Evolutionary conservation across 2,888 invertebrate genomes (phyloP), one percentile per base, ranked within the genome.

Genomic region (Kuschelorhynchus macadamiae): DNA sequence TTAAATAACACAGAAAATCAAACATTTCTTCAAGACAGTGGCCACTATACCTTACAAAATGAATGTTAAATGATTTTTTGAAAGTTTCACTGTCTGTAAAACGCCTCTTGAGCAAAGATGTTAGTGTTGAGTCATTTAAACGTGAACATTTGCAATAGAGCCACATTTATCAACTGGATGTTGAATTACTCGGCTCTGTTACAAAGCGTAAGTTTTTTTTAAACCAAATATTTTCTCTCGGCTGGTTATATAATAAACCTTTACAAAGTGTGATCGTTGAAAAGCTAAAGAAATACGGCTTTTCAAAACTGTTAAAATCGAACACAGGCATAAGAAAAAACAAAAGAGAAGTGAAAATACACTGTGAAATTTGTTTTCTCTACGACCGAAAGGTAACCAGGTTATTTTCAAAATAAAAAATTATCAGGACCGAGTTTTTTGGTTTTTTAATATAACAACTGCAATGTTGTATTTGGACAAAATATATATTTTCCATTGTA

Each of bases 91-190:
- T 33, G 18, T 17, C 18, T 20, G 32, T 14, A 46, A 44, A 42
- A 44, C 32, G 44, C 30, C 18, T 56, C 32, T 16, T 18, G 50
- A 60, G 50, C 41, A n/a, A n/a, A n/a, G n/a, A n/a, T n/a, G n/a
- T n/a, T n/a, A n/a, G n/a, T n/a, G n/a, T n/a, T n/a, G n/a, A n/a
- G n/a, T n/a, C n/a, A n/a, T n/a, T 30, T 49, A 50, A 60, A 30
- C 25, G 53, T 62, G 53, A 62, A 62, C 53, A 44, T 44, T 62
- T 32, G 25, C 41, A 53, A 62, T 62, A 53, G 42, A 12, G 42
- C 42, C 32, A 53, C 62, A 62, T 62, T 62, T 52, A 50, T 62
- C 62, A 62, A 62, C 53, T 52, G 44, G 59, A 39, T n/a, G 33
- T 32, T 20, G 57, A 32, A n/a, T n/a, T n/a, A n/a, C n/a, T n/a